A percentile compares a stretch with the other conserved stretches of the same genome.
phyloP scores from a whole-genome alignment of 2,797 vertebrate genomes.

The Orestias chungarensis region DNA sequence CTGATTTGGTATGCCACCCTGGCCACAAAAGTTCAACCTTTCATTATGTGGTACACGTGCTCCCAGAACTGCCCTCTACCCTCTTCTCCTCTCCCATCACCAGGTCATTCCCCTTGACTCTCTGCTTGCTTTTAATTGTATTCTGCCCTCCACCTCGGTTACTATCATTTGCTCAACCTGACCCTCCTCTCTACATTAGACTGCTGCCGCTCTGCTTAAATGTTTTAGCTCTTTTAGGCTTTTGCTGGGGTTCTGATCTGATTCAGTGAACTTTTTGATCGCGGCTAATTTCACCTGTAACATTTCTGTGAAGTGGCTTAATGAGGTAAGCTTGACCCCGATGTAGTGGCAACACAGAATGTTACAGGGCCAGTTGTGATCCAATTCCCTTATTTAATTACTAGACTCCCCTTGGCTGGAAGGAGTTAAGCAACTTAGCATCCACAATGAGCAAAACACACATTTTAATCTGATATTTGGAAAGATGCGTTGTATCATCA shows the following conservation, averaged over 20 bases:
- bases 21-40: slow-evolving; percentile 86
- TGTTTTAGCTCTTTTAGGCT: slow-evolving; percentile 15
- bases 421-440: slow-evolving; percentile 8
- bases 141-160: slow-evolving; percentile 72
- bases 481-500: not conserved
- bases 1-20: slow-evolving; percentile 89
- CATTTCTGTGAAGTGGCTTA: slow-evolving; percentile 70
- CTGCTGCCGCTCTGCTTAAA: slow-evolving; percentile 16
- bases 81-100: slow-evolving; percentile 77
- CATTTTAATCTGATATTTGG: not conserved
- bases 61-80: slow-evolving; percentile 58
- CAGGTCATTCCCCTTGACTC: slow-evolving; percentile 86
- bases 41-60: slow-evolving; percentile 82
- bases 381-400: slow-evolving; percentile 72
- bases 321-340: slow-evolving; percentile 74
- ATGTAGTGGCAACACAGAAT: slow-evolving; percentile 56
- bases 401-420: slow-evolving; percentile 43
- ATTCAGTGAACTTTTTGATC: slow-evolving; percentile 68
- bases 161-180: slow-evolving; percentile 49
- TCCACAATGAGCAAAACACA: not conserved
- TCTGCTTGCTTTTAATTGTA: slow-evolving; percentile 75
- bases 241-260: slow-evolving; percentile 56
- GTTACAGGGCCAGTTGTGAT: slow-evolving; percentile 64
- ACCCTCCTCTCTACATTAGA: slow-evolving; percentile 21
- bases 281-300: slow-evolving; percentile 56